Conservation (phyloP, 2,888 invertebrate genomes). For the Protophormia terraenovae region DNA sequence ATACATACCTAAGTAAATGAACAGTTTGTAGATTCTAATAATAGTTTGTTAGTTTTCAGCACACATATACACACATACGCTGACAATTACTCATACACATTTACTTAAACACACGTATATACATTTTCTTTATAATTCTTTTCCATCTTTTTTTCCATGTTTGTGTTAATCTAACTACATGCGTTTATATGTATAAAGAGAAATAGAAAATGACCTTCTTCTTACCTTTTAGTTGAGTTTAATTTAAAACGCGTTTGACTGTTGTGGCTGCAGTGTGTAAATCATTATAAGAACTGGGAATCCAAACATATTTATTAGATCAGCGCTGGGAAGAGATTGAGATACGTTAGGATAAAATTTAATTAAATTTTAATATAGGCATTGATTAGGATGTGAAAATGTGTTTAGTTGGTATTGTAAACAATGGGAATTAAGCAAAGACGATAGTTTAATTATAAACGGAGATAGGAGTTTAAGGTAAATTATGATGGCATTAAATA, state of each 20-base stretch:
- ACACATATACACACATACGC: neutral
- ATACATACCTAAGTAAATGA: neutral
- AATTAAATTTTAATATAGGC: conserved; percentile 34
- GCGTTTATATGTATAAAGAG: neutral
- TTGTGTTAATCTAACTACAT: neutral
- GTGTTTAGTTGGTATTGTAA: neutral
- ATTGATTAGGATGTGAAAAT: neutral
- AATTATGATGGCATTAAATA: no score
- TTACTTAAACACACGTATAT: no score
- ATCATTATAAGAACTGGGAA: neutral
- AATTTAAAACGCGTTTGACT: conserved; percentile 43
- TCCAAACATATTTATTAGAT: conserved; percentile 14
- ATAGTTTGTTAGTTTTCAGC: conserved; percentile 21
- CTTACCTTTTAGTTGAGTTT: neutral
- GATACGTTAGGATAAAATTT: neutral
- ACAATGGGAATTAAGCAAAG: neutral
- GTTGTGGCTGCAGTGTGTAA: neutral
- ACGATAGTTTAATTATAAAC: neutral
- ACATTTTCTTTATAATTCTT: neutral
- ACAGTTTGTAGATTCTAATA: conserved; percentile 37
- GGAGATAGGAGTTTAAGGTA: no score
- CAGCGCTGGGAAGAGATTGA: neutral
- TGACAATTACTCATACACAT: no score
- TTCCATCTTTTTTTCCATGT: neutral
- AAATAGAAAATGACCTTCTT: neutral